phyloP scores from a whole-genome alignment of 2,113 vertebrate genomes.

The Ammodytes dubius region DNA sequence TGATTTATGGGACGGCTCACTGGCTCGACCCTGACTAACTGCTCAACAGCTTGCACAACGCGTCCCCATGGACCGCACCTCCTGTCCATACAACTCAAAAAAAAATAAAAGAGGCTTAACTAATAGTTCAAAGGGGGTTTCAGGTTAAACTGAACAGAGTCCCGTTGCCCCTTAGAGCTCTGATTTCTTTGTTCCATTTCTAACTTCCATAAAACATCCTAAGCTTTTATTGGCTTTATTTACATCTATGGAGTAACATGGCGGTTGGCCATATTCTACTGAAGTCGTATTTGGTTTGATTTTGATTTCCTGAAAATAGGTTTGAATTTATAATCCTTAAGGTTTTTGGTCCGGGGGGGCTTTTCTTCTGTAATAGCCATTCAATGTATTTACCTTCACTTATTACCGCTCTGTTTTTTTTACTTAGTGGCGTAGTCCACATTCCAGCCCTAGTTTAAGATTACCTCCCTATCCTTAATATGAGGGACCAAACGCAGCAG shows the following conservation, averaged over 20 bases:
- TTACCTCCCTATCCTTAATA: background rate
- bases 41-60: slow-evolving; percentile 63
- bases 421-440: background rate
- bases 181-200: background rate
- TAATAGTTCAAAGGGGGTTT: background rate
- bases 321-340: background rate
- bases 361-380: no score
- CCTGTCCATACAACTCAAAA: background rate
- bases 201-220: slow-evolving; percentile 8
- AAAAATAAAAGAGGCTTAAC: background rate
- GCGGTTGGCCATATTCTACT: background rate
- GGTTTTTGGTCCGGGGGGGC: background rate
- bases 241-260: background rate
- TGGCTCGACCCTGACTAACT: slow-evolving; percentile 26
- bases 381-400: background rate
- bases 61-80: slow-evolving; percentile 18
- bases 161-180: background rate
- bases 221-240: background rate
- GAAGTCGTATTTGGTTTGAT: background rate
- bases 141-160: slow-evolving; percentile 9
- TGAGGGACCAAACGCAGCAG: background rate
- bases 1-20: slow-evolving; percentile 41
- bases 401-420: background rate
- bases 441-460: background rate
- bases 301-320: background rate